Conservation (phyloP, 2,888 invertebrate species). For the Drosophila tripunctata region DNA sequence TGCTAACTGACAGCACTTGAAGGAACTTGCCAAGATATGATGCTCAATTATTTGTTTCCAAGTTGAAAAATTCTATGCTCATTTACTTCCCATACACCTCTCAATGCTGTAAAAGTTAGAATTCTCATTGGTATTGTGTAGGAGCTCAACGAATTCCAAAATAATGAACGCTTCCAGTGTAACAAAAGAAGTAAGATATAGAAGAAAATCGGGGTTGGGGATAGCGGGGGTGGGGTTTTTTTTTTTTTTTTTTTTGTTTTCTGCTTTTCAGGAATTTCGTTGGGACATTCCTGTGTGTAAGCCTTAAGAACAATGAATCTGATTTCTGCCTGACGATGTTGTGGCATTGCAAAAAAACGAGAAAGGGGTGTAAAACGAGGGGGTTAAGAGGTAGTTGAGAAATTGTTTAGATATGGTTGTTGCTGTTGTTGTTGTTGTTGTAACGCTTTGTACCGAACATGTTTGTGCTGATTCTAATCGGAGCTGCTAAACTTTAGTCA, state of each 20-base stretch:
- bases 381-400: background rate
- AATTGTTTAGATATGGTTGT: slow-evolving; percentile 27
- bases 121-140: background rate
- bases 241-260: no score
- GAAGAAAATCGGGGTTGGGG: no score
- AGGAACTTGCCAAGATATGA: background rate
- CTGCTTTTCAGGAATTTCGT: slow-evolving; percentile 9
- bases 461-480: slow-evolving; percentile 60
- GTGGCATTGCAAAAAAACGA: background rate
- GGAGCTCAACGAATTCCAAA: slow-evolving; percentile 8
- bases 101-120: background rate
- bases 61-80: slow-evolving; percentile 3
- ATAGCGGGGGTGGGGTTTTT: background rate
- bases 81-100: background rate
- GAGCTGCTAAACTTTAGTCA: slow-evolving; percentile 60
- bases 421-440: slow-evolving; percentile 20
- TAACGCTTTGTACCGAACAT: slow-evolving; percentile 51
- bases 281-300: slow-evolving; percentile 25
- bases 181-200: slow-evolving; percentile 11
- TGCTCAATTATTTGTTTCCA: background rate
- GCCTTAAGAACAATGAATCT: slow-evolving; percentile 17
- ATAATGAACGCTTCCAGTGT: slow-evolving; percentile 9
- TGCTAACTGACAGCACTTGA: background rate
- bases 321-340: slow-evolving; percentile 10
- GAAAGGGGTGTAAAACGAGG: background rate